Percentiles rank a stretch among this genome's conserved stretches.
Conservation (phyloP, 2,797 vertebrate species). For the Macroramphosus scolopax region DNA sequence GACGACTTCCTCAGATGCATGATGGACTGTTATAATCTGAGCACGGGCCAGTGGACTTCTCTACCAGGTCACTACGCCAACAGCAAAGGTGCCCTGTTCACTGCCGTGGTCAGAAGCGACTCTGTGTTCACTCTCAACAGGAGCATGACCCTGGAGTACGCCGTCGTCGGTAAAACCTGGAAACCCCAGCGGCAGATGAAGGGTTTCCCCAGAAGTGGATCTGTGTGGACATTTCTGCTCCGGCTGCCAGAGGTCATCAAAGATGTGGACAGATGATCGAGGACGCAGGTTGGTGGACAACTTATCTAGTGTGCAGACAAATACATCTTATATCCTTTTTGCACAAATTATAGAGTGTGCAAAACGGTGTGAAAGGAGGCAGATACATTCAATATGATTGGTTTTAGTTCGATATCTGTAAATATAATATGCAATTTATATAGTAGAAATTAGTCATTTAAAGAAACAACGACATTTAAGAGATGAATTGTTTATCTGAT, state of each 20-base stretch:
- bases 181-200: conserved; percentile 81
- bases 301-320: too few species aligned
- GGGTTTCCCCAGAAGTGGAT: conserved; percentile 89
- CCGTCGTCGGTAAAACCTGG: conserved; percentile 82
- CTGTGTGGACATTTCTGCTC: conserved; percentile 89
- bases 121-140: conserved; percentile 89
- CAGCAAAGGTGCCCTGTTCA: conserved; percentile 93
- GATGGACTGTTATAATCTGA: conserved; percentile 90
- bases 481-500: too few species aligned
- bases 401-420: too few species aligned
- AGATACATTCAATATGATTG: too few species aligned
- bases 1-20: conserved; percentile 91
- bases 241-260: conserved; percentile 72
- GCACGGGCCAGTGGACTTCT: conserved; percentile 85
- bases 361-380: too few species aligned
- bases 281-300: too few species aligned
- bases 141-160: conserved; percentile 84
- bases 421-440: too few species aligned
- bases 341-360: neutral
- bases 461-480: too few species aligned
- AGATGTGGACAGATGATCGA: neutral
- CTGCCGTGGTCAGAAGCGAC: conserved; percentile 84
- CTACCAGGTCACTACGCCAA: conserved; percentile 90
- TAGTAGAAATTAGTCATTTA: too few species aligned
- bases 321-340: too few species aligned